These are phyloP conservation scores for Tenthredo notha DNA, from an alignment of 2,888 invertebrate species.

Conservation along the genomic window DNA sequence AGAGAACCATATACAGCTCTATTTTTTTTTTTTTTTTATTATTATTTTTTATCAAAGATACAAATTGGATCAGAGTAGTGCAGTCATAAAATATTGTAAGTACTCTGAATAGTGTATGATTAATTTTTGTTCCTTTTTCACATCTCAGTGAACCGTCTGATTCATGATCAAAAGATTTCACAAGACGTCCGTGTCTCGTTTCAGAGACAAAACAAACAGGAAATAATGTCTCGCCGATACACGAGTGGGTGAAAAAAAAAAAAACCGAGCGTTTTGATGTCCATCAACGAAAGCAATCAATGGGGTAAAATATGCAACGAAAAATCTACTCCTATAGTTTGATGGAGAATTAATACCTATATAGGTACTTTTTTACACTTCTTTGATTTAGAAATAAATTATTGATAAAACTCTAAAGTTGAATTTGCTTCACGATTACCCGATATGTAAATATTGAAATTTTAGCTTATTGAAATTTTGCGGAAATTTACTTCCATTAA, in stretches of 20 bases:
- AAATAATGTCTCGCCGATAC: neutral
- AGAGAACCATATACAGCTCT: too few relatives aligned
- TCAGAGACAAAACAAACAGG: neutral
- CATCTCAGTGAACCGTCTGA: neutral
- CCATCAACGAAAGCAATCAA: conserved; percentile 4
- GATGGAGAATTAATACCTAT: neutral
- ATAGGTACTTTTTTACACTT: neutral
- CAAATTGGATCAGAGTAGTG: neutral
- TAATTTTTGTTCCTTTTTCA: neutral
- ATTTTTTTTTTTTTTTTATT: neutral
- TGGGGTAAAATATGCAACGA: neutral
- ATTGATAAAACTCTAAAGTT: neutral
- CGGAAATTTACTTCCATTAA: neutral
- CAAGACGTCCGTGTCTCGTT: conserved; percentile 5
- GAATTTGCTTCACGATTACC: neutral
- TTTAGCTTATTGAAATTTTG: neutral
- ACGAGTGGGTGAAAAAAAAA: neutral
- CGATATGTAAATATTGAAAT: neutral
- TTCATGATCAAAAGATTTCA: conserved; percentile 37
- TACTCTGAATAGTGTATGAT: neutral
- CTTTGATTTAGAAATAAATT: neutral
- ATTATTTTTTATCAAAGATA: neutral
- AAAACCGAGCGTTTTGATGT: neutral
- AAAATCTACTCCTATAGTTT: neutral
- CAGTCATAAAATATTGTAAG: neutral